phyloP scores from a whole-genome alignment of 2,113 vertebrate species.

The Malurus melanocephalus region DNA sequence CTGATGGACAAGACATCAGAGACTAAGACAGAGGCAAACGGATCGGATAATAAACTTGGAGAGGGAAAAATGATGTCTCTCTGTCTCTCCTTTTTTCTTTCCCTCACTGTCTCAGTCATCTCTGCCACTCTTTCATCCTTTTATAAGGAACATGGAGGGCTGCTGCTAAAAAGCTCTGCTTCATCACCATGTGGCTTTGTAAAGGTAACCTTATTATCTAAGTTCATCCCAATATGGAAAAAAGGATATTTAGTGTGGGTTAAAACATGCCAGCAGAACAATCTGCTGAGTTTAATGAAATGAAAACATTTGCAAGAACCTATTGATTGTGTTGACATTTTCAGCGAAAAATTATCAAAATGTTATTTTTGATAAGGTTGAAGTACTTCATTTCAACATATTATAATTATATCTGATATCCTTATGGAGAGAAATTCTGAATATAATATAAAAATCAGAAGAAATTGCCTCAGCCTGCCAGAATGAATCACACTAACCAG shows the following conservation, averaged over 20 bases:
- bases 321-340: conserved; percentile 70
- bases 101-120: neutral
- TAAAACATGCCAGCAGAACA: conserved; percentile 40
- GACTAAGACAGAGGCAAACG: conserved; percentile 47
- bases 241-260: conserved; percentile 15
- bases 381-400: conserved; percentile 47
- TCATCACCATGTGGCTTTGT: neutral
- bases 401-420: conserved; percentile 55
- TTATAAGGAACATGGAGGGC: neutral
- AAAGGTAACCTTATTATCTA: conserved; percentile 27
- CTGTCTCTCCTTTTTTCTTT: neutral
- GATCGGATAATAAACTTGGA: conserved; percentile 53
- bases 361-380: conserved; percentile 64
- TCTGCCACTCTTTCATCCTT: conserved; percentile 13
- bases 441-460: conserved; percentile 9
- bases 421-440: conserved; percentile 1
- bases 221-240: conserved; percentile 15
- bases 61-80: conserved; percentile 17
- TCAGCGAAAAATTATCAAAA: conserved; percentile 55
- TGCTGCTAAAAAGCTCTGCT: neutral
- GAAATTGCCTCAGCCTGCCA: neutral
- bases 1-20: conserved; percentile 65
- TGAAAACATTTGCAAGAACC: conserved; percentile 57
- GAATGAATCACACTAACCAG: neutral
- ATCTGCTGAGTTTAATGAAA: conserved; percentile 56